Percentiles rank a stretch among this genome's conserved stretches.
phyloP scores from a whole-genome alignment of 2,797 vertebrate genomes.

The Halcyon leucocephala region DNA sequence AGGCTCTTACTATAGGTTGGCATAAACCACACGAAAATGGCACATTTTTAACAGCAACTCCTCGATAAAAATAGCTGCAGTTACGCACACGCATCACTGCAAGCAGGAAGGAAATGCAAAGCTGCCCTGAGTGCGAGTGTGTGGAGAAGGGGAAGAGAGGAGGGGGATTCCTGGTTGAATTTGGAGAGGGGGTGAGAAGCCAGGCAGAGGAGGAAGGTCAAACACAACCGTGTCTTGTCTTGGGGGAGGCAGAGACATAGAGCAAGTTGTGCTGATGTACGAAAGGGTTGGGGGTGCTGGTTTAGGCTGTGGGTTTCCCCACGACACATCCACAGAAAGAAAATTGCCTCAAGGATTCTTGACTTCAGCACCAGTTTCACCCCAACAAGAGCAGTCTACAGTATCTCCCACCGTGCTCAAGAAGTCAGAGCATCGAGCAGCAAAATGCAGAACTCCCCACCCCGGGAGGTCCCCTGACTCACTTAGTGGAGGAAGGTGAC shows the following conservation, averaged over 20 bases:
- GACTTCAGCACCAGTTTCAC: neutral
- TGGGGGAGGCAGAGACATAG: rapidly evolving
- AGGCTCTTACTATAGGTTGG: neutral
- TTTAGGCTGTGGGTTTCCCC: neutral
- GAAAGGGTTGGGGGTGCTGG: neutral
- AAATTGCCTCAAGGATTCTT: neutral
- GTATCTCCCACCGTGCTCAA: rapidly evolving
- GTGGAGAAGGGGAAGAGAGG: neutral
- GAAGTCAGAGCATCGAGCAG: neutral
- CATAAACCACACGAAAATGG: neutral
- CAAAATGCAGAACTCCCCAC: neutral
- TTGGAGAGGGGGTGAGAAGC: neutral
- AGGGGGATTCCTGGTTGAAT: neutral
- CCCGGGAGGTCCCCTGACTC: rapidly evolving
- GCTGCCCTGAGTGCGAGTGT: neutral
- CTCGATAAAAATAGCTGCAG: neutral
- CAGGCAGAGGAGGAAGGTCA: neutral
- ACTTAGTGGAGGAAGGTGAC: neutral
- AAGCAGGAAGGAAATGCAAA: neutral
- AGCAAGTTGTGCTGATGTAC: neutral
- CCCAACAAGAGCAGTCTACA: neutral
- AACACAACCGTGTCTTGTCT: neutral
- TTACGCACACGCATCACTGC: neutral
- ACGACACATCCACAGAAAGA: neutral
- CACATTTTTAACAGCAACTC: neutral